Conservation (phyloP, 1,140 invertebrate genomes). For the Trichoplusia ni region DNA sequence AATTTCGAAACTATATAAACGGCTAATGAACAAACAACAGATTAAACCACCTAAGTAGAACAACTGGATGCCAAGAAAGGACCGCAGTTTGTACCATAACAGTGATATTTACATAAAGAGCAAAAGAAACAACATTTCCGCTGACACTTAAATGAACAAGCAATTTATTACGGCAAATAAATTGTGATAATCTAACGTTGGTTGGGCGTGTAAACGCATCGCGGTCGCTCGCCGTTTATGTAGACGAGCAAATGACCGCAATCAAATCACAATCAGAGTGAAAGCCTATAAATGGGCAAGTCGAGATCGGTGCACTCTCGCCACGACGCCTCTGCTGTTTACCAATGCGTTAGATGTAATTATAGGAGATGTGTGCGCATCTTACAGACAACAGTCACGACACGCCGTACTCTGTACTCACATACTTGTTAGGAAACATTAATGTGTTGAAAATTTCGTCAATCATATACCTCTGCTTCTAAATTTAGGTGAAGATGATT, state of each 20-base stretch:
- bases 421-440: background rate
- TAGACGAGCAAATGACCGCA: conserved; percentile 66
- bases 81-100: too few relatives aligned
- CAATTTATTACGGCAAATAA: conserved; percentile 51
- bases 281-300: conserved; percentile 60
- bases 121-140: too few relatives aligned
- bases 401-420: background rate
- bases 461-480: background rate
- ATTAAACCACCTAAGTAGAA: too few relatives aligned
- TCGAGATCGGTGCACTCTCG: conserved; percentile 33
- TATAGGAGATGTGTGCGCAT: conserved; percentile 45
- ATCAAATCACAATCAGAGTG: conserved; percentile 72
- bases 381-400: conserved; percentile 45
- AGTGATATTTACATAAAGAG: too few relatives aligned
- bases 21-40: too few relatives aligned
- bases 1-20: too few relatives aligned
- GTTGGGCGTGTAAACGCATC: conserved; percentile 47
- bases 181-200: conserved; percentile 46
- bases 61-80: too few relatives aligned
- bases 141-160: conserved; percentile 39
- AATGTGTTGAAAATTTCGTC: conserved; percentile 2
- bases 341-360: conserved; percentile 57
- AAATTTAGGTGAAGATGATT: too few relatives aligned
- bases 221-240: conserved; percentile 48
- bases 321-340: conserved; percentile 49